Evolutionary conservation across 2,888 invertebrate species (phyloP).

Genomic region (Tineola bisselliella): DNA sequence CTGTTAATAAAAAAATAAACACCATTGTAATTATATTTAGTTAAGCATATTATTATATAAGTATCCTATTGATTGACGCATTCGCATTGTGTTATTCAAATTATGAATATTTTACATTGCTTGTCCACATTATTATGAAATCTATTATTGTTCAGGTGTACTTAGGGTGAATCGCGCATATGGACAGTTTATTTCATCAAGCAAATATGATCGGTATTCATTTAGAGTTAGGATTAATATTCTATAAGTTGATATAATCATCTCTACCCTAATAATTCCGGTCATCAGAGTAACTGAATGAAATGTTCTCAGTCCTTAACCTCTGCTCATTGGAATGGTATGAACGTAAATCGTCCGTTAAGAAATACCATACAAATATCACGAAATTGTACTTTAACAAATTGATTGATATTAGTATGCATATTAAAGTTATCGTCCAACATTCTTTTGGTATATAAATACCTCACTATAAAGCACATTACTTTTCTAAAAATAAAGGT

Average conservation of each 20-base stretch:
- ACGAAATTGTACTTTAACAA: neutral
- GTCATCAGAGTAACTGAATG: slow-evolving; percentile 26
- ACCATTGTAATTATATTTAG: neutral
- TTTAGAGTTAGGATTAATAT: neutral
- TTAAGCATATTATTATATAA: slow-evolving; percentile 22
- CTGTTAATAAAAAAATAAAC: neutral
- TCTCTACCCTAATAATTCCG: slow-evolving; percentile 24
- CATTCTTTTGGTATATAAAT: no score
- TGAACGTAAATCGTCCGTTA: slow-evolving; percentile 29
- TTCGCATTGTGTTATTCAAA: slow-evolving; percentile 28
- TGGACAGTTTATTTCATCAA: neutral
- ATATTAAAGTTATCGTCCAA: neutral
- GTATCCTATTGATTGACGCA: slow-evolving; percentile 36
- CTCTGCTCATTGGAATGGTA: slow-evolving; percentile 21
- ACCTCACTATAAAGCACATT: no score
- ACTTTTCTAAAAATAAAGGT: neutral
- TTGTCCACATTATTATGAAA: slow-evolving; percentile 36
- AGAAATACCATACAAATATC: slow-evolving; percentile 16
- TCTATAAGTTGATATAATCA: neutral
- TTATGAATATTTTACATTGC: slow-evolving; percentile 55
- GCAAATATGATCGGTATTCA: neutral
- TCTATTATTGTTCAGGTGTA: slow-evolving; percentile 37
- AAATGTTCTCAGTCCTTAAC: slow-evolving; percentile 21
- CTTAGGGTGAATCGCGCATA: slow-evolving; percentile 24
- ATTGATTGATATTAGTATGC: neutral